Evolutionary conservation across 1,140 invertebrate species (phyloP).

Genomic region (Atta cephalotes): DNA sequence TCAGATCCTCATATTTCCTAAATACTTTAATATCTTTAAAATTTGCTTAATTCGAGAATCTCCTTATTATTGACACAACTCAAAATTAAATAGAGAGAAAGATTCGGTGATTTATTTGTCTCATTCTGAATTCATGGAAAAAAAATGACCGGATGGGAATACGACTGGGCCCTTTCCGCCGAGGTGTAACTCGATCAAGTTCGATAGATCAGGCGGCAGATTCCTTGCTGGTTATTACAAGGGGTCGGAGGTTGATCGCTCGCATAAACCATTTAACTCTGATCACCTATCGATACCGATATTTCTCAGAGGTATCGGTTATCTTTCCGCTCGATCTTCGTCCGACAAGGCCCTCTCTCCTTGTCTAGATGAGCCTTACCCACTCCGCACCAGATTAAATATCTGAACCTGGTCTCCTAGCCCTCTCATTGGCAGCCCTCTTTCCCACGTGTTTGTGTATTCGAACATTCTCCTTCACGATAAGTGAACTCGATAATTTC

Average conservation of each 20-base stretch:
- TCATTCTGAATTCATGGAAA: conserved; percentile 14
- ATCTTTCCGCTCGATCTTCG: conserved; percentile 75
- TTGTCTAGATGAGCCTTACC: conserved; percentile 76
- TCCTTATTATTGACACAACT: neutral
- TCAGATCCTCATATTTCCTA: neutral
- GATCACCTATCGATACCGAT: conserved; percentile 84
- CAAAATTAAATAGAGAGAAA: neutral
- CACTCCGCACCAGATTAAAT: conserved; percentile 80
- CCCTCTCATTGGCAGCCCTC: neutral
- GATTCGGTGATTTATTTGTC: neutral
- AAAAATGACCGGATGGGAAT: neutral
- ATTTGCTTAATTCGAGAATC: neutral
- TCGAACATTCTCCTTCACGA: neutral
- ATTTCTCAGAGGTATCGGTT: conserved; percentile 84
- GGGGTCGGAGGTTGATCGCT: conserved; percentile 82
- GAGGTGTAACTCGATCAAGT: conserved; percentile 82
- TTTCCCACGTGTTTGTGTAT: conserved; percentile 30
- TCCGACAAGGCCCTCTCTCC: conserved; percentile 75
- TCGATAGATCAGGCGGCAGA: conserved; percentile 84
- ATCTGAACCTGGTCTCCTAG: conserved; percentile 74
- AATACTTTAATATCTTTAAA: neutral
- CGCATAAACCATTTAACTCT: conserved; percentile 84
- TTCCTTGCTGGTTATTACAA: conserved; percentile 83
- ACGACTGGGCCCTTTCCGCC: conserved; percentile 62
- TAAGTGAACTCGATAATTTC: conserved; percentile 59